A percentile compares a stretch with the other conserved stretches of the same genome.
Conservation (phyloP, 2,888 invertebrate species). For the Rhingia campestris region DNA sequence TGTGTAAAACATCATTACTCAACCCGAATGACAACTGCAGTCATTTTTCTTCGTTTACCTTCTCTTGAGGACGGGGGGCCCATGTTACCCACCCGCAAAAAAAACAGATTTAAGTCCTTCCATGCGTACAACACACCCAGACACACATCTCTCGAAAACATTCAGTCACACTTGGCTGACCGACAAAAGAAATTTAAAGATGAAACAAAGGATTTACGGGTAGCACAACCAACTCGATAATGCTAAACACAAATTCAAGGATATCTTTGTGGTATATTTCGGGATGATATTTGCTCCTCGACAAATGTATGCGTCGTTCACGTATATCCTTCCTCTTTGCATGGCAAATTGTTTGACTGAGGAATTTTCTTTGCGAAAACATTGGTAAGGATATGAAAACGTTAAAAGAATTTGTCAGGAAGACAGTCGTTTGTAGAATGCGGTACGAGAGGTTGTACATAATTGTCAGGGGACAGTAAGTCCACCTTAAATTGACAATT, state of each 20-base stretch:
- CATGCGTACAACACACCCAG: conserved; percentile 18
- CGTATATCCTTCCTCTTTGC: conserved; percentile 32
- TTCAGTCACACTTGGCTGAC: conserved; percentile 67
- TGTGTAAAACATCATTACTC: conserved; percentile 66
- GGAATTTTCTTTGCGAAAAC: conserved; percentile 46
- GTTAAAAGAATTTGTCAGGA: conserved; percentile 64
- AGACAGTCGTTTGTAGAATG: conserved; percentile 44
- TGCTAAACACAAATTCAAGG: conserved; percentile 46
- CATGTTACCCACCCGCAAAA: background rate
- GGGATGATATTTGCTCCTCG: conserved; percentile 27
- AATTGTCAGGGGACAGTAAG: conserved; percentile 70
- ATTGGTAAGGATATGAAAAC: conserved; percentile 36
- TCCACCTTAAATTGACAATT: conserved; percentile 75
- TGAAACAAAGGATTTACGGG: conserved; percentile 59
- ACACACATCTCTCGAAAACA: conserved; percentile 24
- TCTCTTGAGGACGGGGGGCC: background rate
- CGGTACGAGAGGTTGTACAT: conserved; percentile 38
- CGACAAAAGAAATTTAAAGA: conserved; percentile 55
- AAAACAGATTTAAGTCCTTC: conserved; percentile 11
- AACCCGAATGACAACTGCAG: conserved; percentile 54
- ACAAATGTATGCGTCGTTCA: conserved; percentile 66
- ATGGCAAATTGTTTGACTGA: conserved; percentile 33
- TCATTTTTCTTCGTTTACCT: conserved; percentile 68
- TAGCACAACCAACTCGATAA: background rate
- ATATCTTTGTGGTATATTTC: conserved; percentile 58